These are phyloP conservation scores for Percopsis omiscomaycus DNA, from an alignment of 2,797 vertebrate genomes.

Conservation along the genomic window DNA sequence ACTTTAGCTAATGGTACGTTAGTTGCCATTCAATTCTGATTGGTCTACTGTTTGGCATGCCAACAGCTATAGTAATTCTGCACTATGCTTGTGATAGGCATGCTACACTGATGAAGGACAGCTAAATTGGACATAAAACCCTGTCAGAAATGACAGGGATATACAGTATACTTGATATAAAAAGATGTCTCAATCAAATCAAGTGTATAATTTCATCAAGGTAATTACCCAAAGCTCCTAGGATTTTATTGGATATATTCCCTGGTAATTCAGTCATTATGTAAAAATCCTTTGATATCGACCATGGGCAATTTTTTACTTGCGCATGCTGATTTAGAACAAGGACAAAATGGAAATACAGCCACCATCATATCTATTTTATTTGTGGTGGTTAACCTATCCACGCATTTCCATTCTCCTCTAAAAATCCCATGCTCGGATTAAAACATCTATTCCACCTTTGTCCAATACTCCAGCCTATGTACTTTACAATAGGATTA, in stretches of 20 bases:
- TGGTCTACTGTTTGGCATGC: too few species aligned
- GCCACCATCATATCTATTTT: constrained; percentile 12
- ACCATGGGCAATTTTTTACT: too few species aligned
- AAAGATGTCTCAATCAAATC: background rate
- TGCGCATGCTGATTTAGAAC: background rate
- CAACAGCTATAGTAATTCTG: background rate
- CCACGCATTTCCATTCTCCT: constrained; percentile 22
- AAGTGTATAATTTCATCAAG: background rate
- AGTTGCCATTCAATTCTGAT: too few species aligned
- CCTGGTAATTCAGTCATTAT: too few species aligned
- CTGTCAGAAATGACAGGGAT: background rate
- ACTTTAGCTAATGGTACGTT: too few species aligned
- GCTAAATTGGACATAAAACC: background rate
- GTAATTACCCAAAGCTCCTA: background rate
- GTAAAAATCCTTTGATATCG: too few species aligned
- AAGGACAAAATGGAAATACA: constrained; percentile 2
- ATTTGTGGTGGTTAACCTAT: constrained; percentile 13
- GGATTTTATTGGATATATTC: background rate
- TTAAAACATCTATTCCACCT: constrained; percentile 21
- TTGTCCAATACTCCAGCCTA: constrained; percentile 1
- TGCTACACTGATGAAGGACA: too few species aligned
- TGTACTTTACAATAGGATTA: constrained; percentile 2
- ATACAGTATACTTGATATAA: background rate
- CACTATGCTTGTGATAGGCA: background rate
- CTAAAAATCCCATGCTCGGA: constrained; percentile 29